phyloP scores from a whole-genome alignment of 2,888 invertebrate genomes.

The Rotaria macrura region DNA sequence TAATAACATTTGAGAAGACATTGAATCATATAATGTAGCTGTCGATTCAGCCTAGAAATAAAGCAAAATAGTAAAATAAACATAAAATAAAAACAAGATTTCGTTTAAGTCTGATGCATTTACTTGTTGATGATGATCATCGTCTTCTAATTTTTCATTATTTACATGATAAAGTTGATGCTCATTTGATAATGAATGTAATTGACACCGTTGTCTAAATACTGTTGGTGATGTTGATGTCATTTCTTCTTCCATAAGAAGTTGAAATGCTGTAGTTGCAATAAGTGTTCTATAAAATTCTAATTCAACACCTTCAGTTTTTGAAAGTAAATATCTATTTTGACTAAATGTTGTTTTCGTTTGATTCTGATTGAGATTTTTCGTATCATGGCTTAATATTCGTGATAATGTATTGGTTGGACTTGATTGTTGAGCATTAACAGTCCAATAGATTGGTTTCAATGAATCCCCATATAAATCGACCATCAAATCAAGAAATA shows the following conservation, averaged over 20 bases:
- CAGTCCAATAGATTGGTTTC: neutral
- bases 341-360: neutral
- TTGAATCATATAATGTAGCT: neutral
- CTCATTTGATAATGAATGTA: neutral
- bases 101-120: neutral
- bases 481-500: slow-evolving; percentile 15
- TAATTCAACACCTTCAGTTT: neutral
- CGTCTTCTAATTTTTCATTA: neutral
- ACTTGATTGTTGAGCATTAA: neutral
- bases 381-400: neutral
- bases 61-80: neutral
- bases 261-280: neutral
- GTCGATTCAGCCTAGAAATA: neutral
- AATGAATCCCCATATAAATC: neutral
- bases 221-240: neutral
- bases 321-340: neutral
- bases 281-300: neutral
- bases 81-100: no score
- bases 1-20: neutral
- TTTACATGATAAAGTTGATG: neutral
- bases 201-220: neutral
- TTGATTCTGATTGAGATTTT: neutral
- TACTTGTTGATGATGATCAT: neutral
- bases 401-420: neutral
- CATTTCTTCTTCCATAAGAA: neutral